Conservation (phyloP, 2,888 invertebrate species). For the Ochlodes sylvanus region DNA sequence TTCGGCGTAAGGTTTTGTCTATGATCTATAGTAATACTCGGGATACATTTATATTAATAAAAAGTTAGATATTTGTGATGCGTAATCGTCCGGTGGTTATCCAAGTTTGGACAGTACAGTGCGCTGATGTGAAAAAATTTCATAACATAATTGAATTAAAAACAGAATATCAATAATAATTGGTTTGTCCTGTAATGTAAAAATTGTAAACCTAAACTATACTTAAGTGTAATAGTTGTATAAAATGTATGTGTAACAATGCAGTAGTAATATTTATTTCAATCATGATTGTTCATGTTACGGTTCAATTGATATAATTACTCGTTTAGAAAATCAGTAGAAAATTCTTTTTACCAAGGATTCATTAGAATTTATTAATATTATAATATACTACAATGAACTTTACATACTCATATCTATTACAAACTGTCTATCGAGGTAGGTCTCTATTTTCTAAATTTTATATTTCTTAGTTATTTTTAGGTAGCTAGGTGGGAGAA, state of each 20-base stretch:
- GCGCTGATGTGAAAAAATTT: no score
- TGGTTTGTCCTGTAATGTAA: no score
- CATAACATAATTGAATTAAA: no score
- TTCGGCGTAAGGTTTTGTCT: conserved; percentile 29
- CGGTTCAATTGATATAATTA: background rate
- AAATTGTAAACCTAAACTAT: no score
- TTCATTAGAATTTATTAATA: background rate
- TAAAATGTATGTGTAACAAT: background rate
- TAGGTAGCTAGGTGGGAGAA: background rate
- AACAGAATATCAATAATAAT: no score
- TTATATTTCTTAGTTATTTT: conserved; percentile 5
- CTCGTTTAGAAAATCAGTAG: background rate
- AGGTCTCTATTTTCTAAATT: conserved; percentile 9
- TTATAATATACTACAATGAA: background rate
- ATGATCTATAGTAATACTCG: conserved; percentile 5
- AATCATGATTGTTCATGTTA: conserved; percentile 2
- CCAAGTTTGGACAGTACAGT: no score
- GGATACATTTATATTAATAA: conserved; percentile 19
- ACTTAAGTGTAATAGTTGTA: background rate
- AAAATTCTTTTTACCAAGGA: background rate
- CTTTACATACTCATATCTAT: background rate
- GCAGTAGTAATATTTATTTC: background rate
- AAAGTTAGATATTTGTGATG: conserved; percentile 14
- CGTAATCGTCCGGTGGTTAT: no score
- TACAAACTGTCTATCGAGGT: background rate